A percentile compares a stretch with the other conserved stretches of the same genome.
Conservation (phyloP, 2,888 invertebrate genomes). For the Agelastica alni region DNA sequence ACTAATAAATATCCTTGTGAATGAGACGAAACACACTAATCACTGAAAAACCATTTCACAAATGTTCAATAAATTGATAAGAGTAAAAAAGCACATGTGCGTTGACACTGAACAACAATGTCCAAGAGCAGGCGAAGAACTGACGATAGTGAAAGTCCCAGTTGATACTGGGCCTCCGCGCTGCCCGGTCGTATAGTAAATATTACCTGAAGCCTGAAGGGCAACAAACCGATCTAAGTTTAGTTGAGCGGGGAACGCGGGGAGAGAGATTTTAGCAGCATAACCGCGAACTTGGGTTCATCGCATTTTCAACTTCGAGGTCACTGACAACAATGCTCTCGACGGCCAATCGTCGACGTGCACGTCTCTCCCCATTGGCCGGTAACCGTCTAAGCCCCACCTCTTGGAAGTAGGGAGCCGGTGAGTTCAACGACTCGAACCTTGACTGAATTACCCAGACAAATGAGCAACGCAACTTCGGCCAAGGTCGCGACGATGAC, state of each 20-base stretch:
- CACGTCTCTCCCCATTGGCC: constrained; percentile 52
- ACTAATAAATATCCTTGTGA: too few relatives aligned
- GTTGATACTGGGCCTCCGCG: constrained; percentile 53
- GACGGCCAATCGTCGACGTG: constrained; percentile 58
- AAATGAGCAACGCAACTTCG: constrained; percentile 59
- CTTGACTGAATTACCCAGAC: constrained; percentile 82
- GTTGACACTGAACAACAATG: constrained; percentile 39
- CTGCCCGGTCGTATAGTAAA: constrained; percentile 54
- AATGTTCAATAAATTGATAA: neutral
- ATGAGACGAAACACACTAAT: too few relatives aligned
- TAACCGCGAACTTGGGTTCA: constrained; percentile 66
- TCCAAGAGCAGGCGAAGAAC: constrained; percentile 51
- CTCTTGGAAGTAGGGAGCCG: constrained; percentile 47
- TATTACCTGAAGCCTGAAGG: constrained; percentile 59
- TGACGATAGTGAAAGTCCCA: constrained; percentile 59
- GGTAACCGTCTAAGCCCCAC: constrained; percentile 47
- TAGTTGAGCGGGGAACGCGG: constrained; percentile 40
- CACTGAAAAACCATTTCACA: constrained; percentile 17
- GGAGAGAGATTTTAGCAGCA: constrained; percentile 57
- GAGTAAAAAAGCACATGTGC: constrained; percentile 30
- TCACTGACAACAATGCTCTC: constrained; percentile 75
- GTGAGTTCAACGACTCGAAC: constrained; percentile 81
- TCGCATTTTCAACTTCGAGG: constrained; percentile 82
- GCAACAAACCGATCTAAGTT: constrained; percentile 48
- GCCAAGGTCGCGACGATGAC: constrained; percentile 50